A percentile compares a stretch with the other conserved stretches of the same genome.
Evolutionary conservation across 1,140 invertebrate species (phyloP).

Genomic region (Cydia splendana): DNA sequence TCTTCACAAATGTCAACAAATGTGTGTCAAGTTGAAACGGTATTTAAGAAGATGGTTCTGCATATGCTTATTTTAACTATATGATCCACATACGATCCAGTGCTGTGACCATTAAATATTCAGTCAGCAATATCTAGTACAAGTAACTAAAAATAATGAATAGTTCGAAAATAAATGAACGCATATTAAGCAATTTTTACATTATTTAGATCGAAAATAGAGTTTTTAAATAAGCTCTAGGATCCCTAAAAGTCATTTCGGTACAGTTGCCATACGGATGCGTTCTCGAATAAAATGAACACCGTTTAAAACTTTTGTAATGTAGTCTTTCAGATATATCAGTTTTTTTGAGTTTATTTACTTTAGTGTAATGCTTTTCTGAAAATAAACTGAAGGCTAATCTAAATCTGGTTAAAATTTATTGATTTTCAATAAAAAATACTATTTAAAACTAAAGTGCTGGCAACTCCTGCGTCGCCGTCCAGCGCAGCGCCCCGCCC

Average conservation of each 20-base stretch:
- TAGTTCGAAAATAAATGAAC: too few species aligned
- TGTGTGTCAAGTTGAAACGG: not conserved
- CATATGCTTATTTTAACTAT: not conserved
- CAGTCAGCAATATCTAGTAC: too few species aligned
- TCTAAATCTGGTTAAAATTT: not conserved
- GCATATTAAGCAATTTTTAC: too few species aligned
- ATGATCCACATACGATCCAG: too few species aligned
- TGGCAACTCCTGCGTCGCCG: slow-evolving; percentile 22
- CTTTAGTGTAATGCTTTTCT: not conserved
- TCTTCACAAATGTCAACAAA: slow-evolving; percentile 23
- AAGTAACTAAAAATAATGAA: too few species aligned
- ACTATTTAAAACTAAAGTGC: slow-evolving; percentile 3
- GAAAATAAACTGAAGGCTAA: not conserved
- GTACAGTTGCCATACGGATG: too few species aligned
- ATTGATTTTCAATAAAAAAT: slow-evolving; percentile 18
- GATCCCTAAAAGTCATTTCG: too few species aligned
- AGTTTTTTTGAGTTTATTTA: not conserved
- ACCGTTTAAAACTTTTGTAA: not conserved
- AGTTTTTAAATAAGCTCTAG: too few species aligned
- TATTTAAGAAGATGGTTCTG: not conserved
- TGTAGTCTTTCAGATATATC: not conserved
- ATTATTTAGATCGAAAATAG: too few species aligned
- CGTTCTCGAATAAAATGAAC: too few species aligned
- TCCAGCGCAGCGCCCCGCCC: slow-evolving; percentile 50
- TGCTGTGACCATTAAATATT: too few species aligned